phyloP scores from a whole-genome alignment of 2,113 vertebrate species.

The Cebidichthys violaceus region DNA sequence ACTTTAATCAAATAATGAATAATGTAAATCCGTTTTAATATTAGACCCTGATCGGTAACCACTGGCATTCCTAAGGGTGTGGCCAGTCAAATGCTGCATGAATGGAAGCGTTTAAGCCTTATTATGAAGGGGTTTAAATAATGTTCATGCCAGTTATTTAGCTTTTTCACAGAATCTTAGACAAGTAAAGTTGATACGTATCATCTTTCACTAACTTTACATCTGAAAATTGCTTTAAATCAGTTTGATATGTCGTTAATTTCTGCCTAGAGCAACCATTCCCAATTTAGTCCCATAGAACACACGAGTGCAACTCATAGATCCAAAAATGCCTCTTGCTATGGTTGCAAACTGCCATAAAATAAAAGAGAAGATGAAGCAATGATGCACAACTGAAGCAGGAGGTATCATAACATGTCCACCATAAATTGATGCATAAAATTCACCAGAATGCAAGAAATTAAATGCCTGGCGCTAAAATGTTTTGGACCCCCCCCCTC shows the following conservation, averaged over 20 bases:
- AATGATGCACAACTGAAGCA: too few relatives aligned
- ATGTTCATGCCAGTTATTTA: background rate
- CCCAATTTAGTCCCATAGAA: too few relatives aligned
- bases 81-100: slow-evolving; percentile 57
- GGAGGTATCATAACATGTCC: too few relatives aligned
- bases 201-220: background rate
- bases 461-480: too few relatives aligned
- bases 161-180: background rate
- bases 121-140: background rate
- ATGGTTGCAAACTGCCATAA: background rate
- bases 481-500: background rate
- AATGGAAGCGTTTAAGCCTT: slow-evolving; percentile 34
- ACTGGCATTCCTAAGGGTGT: slow-evolving; percentile 53
- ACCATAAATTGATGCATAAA: too few relatives aligned
- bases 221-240: background rate
- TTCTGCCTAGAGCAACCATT: background rate
- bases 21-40: background rate
- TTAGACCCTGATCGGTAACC: background rate
- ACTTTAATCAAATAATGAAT: background rate
- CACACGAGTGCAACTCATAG: too few relatives aligned
- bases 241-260: background rate
- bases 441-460: too few relatives aligned
- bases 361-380: background rate
- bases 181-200: background rate
- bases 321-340: too few relatives aligned